Conservation (phyloP, 1,140 invertebrate species). For the Homalodisca vitripennis region DNA sequence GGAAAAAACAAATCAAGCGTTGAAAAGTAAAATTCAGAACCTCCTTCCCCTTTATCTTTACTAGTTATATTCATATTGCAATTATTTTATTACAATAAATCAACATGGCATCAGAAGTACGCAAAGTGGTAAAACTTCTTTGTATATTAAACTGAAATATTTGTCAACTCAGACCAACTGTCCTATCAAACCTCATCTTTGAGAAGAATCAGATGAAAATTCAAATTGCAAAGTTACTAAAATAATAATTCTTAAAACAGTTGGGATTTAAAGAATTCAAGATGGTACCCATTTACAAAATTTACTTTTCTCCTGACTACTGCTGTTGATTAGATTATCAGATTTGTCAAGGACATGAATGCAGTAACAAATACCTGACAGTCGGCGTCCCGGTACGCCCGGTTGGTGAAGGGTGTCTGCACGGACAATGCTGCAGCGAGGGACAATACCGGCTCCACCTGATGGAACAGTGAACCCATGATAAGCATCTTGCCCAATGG, state of each 20-base stretch:
- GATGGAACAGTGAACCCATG: slow-evolving; percentile 85
- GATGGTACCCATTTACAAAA: neutral
- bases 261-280: too few relatives aligned
- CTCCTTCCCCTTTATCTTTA: too few relatives aligned
- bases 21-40: too few relatives aligned
- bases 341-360: too few relatives aligned
- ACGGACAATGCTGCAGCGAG: slow-evolving; percentile 91
- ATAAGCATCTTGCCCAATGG: slow-evolving; percentile 96
- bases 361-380: slow-evolving; percentile 57
- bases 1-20: too few relatives aligned
- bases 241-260: too few relatives aligned
- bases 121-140: too few relatives aligned
- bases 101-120: too few relatives aligned
- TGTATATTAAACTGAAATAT: too few relatives aligned
- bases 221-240: too few relatives aligned
- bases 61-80: too few relatives aligned
- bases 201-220: neutral
- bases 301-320: neutral
- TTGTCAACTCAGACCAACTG: neutral
- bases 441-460: slow-evolving; percentile 89
- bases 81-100: too few relatives aligned
- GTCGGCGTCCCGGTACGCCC: slow-evolving; percentile 81
- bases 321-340: neutral
- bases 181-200: neutral
- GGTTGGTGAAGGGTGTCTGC: slow-evolving; percentile 89